Conservation (phyloP, 2,797 vertebrate genomes). For the Diplodus puntazzo region DNA sequence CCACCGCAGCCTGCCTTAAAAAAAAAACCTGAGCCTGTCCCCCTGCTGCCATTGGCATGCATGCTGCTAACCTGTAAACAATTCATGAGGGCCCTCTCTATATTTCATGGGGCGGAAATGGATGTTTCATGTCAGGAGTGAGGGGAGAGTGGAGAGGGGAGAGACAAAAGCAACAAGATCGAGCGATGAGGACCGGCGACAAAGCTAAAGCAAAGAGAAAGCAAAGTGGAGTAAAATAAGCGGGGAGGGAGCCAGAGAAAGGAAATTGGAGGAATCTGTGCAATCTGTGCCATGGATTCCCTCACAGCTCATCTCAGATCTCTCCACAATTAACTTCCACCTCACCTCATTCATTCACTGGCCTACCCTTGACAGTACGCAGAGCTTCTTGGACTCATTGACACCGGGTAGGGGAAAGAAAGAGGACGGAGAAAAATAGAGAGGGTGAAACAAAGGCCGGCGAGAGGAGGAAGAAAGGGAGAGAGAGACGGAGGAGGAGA, state of each 20-base stretch:
- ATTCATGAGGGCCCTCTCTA: conserved; percentile 83
- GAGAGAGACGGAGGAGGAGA: conserved; percentile 48
- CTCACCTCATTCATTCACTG: conserved; percentile 60
- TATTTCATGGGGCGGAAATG: conserved; percentile 84
- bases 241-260: conserved; percentile 1
- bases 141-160: conserved; percentile 50
- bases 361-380: conserved; percentile 39
- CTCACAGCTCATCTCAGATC: conserved; percentile 63
- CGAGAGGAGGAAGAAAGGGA: conserved; percentile 28
- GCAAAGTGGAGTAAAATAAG: conserved; percentile 24
- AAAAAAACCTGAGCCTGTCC: conserved; percentile 46
- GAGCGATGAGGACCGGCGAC: conserved; percentile 33
- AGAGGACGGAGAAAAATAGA: conserved; percentile 34
- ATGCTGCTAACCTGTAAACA: conserved; percentile 81
- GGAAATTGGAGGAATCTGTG: conserved; percentile 38
- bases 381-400: conserved; percentile 61
- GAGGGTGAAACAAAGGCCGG: conserved; percentile 41
- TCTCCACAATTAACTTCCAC: conserved; percentile 67
- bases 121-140: conserved; percentile 80
- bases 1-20: conserved; percentile 27
- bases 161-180: conserved; percentile 57
- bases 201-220: conserved; percentile 41
- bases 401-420: conserved; percentile 34
- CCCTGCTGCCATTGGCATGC: conserved; percentile 61
- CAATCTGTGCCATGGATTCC: conserved; percentile 55